These are phyloP conservation scores for Tenodera sinensis DNA, from an alignment of 2,888 invertebrate genomes.

Conservation along the genomic window DNA sequence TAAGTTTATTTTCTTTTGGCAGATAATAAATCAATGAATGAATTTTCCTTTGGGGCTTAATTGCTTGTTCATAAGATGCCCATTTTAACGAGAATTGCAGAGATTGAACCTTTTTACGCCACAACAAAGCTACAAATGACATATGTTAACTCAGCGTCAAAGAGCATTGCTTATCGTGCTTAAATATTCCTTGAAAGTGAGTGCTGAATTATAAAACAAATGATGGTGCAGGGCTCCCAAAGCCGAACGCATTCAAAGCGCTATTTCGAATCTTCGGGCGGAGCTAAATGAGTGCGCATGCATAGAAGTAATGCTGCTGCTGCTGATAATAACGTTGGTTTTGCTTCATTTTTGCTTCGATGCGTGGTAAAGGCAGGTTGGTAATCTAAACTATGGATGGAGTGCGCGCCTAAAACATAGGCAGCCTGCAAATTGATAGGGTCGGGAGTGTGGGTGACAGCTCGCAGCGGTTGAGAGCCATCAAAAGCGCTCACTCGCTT, in stretches of 20 bases:
- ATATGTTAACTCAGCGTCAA: not conserved
- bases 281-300: not conserved
- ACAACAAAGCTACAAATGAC: not conserved
- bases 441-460: slow-evolving; percentile 20
- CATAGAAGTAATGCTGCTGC: not conserved
- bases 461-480: slow-evolving; percentile 24
- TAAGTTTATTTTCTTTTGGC: no score
- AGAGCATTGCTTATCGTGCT: not conserved
- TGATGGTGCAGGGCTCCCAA: not conserved
- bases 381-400: slow-evolving; percentile 22
- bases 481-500: slow-evolving; percentile 15
- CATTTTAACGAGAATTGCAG: no score
- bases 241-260: not conserved
- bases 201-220: not conserved
- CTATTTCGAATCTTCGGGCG: not conserved
- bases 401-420: slow-evolving; percentile 24
- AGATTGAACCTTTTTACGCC: not conserved
- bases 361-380: slow-evolving; percentile 15
- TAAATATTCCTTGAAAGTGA: not conserved
- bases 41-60: no score
- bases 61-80: no score
- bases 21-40: no score
- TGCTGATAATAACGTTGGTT: not conserved
- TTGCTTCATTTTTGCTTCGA: slow-evolving; percentile 15
- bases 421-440: slow-evolving; percentile 27